These are phyloP conservation scores for Pomatostomus ruficeps DNA, from an alignment of 2,113 vertebrate genomes.

Conservation along the genomic window DNA sequence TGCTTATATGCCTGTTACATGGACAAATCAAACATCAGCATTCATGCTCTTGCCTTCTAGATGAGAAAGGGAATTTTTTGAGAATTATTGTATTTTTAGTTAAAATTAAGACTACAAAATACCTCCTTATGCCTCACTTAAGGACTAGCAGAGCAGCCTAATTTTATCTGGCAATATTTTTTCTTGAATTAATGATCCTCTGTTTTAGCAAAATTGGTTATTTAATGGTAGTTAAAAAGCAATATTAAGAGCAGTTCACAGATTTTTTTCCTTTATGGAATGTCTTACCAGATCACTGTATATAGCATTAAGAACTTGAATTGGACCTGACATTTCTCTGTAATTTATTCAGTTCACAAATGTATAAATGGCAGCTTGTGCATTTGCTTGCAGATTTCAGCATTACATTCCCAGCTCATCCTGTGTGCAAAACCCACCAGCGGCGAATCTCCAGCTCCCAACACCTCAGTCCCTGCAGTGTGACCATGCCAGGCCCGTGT, in stretches of 20 bases:
- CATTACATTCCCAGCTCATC: constrained; percentile 5
- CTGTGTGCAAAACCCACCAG: not conserved
- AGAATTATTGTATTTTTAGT: not conserved
- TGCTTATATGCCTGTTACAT: not conserved
- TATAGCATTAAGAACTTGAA: not conserved
- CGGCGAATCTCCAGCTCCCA: constrained; percentile 7
- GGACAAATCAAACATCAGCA: not conserved
- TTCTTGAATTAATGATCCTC: not conserved
- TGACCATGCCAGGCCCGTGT: not conserved
- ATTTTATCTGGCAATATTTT: not conserved
- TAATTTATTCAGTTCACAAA: constrained; percentile 54
- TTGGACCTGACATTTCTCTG: constrained; percentile 3
- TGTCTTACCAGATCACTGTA: not conserved
- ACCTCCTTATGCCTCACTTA: not conserved
- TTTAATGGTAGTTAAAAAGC: not conserved
- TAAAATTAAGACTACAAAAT: not conserved
- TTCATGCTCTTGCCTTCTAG: not conserved
- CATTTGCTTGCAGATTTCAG: constrained; percentile 52
- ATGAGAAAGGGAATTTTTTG: not conserved
- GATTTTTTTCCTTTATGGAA: not conserved
- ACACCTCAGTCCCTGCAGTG: not conserved
- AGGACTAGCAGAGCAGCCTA: not conserved
- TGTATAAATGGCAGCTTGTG: constrained; percentile 8
- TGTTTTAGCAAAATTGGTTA: not conserved
- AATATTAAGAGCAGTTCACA: not conserved